Evolutionary conservation across 2,888 invertebrate species (phyloP).

Genomic region (Achlya flavicornis): DNA sequence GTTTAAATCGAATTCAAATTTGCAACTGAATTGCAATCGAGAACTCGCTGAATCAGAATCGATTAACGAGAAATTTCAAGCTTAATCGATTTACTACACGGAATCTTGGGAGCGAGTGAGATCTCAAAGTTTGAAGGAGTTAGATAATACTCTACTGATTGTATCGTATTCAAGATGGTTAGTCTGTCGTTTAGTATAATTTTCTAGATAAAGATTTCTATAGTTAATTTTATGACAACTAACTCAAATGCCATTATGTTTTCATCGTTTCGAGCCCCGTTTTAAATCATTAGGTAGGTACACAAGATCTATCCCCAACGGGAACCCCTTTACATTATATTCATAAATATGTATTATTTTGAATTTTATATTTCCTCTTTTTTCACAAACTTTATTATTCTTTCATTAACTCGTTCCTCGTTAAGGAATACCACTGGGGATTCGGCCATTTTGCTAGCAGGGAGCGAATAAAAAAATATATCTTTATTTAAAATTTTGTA

Average conservation of each 20-base stretch:
- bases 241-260: neutral
- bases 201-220: neutral
- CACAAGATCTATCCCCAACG: slow-evolving; percentile 10
- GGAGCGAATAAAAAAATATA: neutral
- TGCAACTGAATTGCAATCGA: slow-evolving; percentile 58
- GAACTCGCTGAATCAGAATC: slow-evolving; percentile 65
- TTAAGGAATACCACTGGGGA: slow-evolving; percentile 29
- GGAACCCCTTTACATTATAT: slow-evolving; percentile 13
- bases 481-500: too few relatives aligned
- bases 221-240: neutral
- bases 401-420: slow-evolving; percentile 38
- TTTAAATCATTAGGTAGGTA: slow-evolving; percentile 16
- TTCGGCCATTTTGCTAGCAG: slow-evolving; percentile 21
- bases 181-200: slow-evolving; percentile 16
- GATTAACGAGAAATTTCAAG: slow-evolving; percentile 65
- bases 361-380: slow-evolving; percentile 28
- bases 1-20: slow-evolving; percentile 49
- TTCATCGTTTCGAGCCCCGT: too few relatives aligned
- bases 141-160: slow-evolving; percentile 54
- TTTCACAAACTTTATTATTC: slow-evolving; percentile 33
- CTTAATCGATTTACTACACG: slow-evolving; percentile 54
- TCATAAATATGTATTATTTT: slow-evolving; percentile 20
- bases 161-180: slow-evolving; percentile 43
- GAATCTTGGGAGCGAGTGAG: slow-evolving; percentile 38
- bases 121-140: slow-evolving; percentile 40